These are phyloP conservation scores for Furnarius figulus DNA, from an alignment of 2,113 vertebrate genomes.

Conservation along the genomic window DNA sequence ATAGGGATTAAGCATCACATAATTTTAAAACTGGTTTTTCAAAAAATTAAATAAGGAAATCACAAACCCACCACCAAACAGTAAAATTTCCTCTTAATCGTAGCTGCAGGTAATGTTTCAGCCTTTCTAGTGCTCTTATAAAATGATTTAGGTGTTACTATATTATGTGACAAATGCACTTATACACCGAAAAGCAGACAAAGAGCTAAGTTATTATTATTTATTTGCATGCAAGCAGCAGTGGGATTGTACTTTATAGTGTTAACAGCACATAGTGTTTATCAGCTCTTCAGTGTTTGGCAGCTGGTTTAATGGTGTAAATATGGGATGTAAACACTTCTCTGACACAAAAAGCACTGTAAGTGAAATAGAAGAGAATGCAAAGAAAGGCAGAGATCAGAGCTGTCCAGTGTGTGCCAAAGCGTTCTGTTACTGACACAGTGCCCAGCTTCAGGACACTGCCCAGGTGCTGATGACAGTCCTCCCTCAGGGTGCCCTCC, in stretches of 20 bases:
- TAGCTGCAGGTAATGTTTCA: conserved; percentile 24
- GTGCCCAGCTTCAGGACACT: fast-evolving
- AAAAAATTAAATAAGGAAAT: not conserved
- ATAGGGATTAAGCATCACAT: not conserved
- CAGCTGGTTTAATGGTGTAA: not conserved
- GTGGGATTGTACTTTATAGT: conserved; percentile 1
- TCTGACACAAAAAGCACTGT: not conserved
- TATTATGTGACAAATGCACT: not conserved
- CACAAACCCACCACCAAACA: not conserved
- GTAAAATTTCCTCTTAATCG: not conserved
- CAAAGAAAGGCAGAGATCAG: fast-evolving
- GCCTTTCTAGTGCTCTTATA: conserved; percentile 1
- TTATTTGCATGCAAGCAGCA: conserved; percentile 42
- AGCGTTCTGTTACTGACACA: fast-evolving
- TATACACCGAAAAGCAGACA: not conserved
- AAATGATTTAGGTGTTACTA: conserved; percentile 25
- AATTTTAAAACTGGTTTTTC: not conserved
- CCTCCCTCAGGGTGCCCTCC: not conserved
- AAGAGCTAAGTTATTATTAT: conserved; percentile 14
- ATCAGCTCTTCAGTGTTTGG: conserved; percentile 22
- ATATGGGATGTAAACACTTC: not conserved
- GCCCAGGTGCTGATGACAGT: fast-evolving
- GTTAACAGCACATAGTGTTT: not conserved
- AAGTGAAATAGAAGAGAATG: not conserved
- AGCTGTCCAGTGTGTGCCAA: fast-evolving